Base-by-base conservation (phyloP, 2,113 vertebrate species). In the Empidonax alnorum region DNA sequence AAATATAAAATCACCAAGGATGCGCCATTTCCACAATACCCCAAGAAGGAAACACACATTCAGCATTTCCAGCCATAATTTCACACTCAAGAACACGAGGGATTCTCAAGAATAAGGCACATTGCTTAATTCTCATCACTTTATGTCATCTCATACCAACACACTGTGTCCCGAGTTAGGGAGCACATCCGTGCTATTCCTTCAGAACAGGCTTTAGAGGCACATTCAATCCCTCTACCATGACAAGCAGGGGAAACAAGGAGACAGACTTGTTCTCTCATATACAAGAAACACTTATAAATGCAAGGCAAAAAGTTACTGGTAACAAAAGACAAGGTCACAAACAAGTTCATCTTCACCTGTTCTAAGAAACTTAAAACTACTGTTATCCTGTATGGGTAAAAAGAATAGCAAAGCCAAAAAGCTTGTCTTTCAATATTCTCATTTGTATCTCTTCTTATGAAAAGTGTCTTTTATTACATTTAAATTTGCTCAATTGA, bases 401-500 rank as follows among this genome's bases (percentile, higher is more conserved):
- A 76, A 78, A 91, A 95, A 66, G 78, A 89, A 80, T 35, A 89
- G 53, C 30, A 37, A 83, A 84, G 39, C 16, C 59, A 76, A 69
- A 50, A 44, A 77, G 24, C 77, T 66, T 23, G 1, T 49, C 81
- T 42, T 95, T 80, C 46, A 89, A 72, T 44, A 84, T 75, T 93
- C 78, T 92, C 50, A 80, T 90, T 93, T 85, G 19, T 87, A 67
- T 82, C 53, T 92, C 86, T 71, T 68, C 75, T 68, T 83, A 59
- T 14, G 28, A 91, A 90, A 83, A 81, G 12, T 12, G 90, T 52
- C 61, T 91, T 90, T 96, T 89, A 81, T 81, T 97, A 76, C 53
- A 69, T 94, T 94, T 84, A 88, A 78, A 94, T 69, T 84, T 83
- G n/a, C 44, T 84, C 71, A 69, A 81, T 84, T 92, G 80, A 80